A percentile compares a stretch with the other conserved stretches of the same genome.
These are phyloP conservation scores for Trachurus trachurus DNA, from an alignment of 2,797 vertebrate species.

Conservation along the genomic window DNA sequence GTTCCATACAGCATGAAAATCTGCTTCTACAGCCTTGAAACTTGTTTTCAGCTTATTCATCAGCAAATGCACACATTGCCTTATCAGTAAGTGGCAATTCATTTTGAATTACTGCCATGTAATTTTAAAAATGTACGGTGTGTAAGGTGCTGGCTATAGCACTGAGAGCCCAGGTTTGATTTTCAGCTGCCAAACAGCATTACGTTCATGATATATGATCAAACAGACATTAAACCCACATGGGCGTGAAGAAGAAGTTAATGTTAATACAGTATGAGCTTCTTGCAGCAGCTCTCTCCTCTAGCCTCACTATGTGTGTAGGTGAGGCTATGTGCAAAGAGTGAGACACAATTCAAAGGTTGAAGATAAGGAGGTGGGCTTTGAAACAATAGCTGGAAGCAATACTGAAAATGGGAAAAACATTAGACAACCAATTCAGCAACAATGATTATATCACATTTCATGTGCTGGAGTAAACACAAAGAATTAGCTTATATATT, in stretches of 20 bases:
- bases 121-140: slow-evolving; percentile 15
- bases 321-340: background rate
- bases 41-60: slow-evolving; percentile 8
- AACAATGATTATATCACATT: background rate
- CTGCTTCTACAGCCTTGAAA: slow-evolving; percentile 13
- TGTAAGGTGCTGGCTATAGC: background rate
- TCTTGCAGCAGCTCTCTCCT: background rate
- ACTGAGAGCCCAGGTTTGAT: slow-evolving; percentile 1
- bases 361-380: background rate
- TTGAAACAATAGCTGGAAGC: slow-evolving; percentile 6
- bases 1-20: background rate
- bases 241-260: background rate
- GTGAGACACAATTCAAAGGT: background rate
- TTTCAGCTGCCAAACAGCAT: slow-evolving; percentile 12
- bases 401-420: background rate
- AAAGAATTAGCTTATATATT: background rate
- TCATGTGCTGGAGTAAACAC: background rate
- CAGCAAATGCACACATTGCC: background rate
- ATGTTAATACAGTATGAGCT: background rate
- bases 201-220: slow-evolving; percentile 20
- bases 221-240: slow-evolving; percentile 2
- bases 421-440: background rate
- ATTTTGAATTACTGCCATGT: background rate
- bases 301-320: background rate
- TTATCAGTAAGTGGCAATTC: slow-evolving; percentile 3